These are phyloP conservation scores for Leptura quadrifasciata DNA, from an alignment of 2,888 invertebrate genomes.

Conservation along the genomic window DNA sequence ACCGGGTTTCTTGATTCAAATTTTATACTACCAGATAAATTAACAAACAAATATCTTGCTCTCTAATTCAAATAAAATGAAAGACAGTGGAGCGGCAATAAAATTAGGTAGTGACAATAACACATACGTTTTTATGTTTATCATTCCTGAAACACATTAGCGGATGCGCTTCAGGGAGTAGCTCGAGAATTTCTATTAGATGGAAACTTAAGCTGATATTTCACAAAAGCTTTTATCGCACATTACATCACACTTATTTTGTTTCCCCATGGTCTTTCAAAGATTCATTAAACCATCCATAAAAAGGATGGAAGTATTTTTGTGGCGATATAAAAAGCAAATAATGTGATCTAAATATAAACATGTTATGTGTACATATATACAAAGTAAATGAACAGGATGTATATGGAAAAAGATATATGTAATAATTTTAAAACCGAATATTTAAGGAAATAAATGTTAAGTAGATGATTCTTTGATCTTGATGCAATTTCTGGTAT, in stretches of 20 bases:
- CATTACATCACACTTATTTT: slow-evolving; percentile 11
- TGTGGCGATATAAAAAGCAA: background rate
- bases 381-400: background rate
- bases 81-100: too few relatives aligned
- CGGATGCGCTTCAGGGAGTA: background rate
- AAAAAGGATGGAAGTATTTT: slow-evolving; percentile 2
- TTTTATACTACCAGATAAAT: too few relatives aligned
- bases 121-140: background rate
- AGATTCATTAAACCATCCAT: slow-evolving; percentile 9
- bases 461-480: too few relatives aligned
- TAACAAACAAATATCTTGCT: too few relatives aligned
- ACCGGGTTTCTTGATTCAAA: too few relatives aligned
- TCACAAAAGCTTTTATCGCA: slow-evolving; percentile 20
- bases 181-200: slow-evolving; percentile 5
- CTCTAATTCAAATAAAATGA: too few relatives aligned
- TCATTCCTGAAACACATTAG: slow-evolving; percentile 4
- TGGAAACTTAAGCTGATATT: slow-evolving; percentile 22
- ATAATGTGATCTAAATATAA: background rate
- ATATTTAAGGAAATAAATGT: too few relatives aligned
- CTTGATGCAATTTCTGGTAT: too few relatives aligned
- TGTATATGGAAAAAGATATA: background rate
- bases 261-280: slow-evolving; percentile 1
- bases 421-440: too few relatives aligned
- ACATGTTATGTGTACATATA: background rate
- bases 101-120: background rate